These are phyloP conservation scores for Nanger granti DNA, from an alignment of 2,113 vertebrate species.

Conservation along the genomic window DNA sequence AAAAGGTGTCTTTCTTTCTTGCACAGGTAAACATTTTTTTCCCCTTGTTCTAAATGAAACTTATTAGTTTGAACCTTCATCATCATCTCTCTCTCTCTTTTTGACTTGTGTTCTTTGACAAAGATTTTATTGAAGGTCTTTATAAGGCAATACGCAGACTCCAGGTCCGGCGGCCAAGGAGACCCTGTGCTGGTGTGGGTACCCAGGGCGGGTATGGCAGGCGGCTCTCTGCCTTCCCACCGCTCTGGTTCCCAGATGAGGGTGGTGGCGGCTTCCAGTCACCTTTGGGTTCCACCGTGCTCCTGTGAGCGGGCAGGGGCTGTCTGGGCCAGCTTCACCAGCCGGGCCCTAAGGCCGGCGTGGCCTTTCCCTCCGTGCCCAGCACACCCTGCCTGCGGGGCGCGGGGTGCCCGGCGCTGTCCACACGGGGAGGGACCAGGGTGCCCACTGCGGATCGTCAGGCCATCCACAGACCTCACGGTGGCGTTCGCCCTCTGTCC, in stretches of 20 bases:
- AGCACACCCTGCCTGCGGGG: not conserved
- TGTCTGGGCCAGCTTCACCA: not conserved
- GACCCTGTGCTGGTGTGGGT: not conserved
- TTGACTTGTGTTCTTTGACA: not conserved
- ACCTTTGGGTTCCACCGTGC: not conserved
- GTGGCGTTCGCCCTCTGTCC: too few relatives aligned
- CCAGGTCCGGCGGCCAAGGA: not conserved
- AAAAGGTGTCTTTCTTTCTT: not conserved
- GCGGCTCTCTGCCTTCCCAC: not conserved
- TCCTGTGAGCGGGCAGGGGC: not conserved
- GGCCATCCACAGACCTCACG: not conserved
- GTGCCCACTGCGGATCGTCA: not conserved
- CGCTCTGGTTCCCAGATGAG: not conserved
- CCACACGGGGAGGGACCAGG: rapidly evolving
- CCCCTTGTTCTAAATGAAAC: not conserved
- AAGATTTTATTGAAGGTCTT: not conserved
- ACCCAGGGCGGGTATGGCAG: not conserved
- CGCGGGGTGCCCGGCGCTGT: not conserved
- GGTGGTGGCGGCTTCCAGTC: not conserved
- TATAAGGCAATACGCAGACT: not conserved
- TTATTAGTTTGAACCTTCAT: not conserved
- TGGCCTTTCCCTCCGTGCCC: not conserved
- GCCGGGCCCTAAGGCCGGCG: not conserved
- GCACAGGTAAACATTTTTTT: not conserved
- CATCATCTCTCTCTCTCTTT: not conserved